phyloP scores from a whole-genome alignment of 2,888 invertebrate species.

The Norana najaformis region DNA sequence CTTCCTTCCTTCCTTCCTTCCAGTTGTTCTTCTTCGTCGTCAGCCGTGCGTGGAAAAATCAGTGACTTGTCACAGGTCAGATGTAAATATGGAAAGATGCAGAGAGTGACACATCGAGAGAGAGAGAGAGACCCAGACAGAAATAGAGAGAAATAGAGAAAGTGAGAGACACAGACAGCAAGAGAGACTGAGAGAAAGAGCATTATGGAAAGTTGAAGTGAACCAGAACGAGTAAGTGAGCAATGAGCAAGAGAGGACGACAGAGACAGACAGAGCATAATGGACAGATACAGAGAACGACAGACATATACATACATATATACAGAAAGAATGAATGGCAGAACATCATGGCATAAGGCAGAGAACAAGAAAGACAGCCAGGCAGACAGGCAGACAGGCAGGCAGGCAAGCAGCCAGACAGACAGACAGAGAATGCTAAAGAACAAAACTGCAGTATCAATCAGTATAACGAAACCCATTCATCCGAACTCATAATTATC shows the following conservation, averaged over 20 bases:
- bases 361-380: background rate
- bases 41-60: background rate
- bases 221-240: too few relatives aligned
- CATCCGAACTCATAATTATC: background rate
- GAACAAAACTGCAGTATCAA: background rate
- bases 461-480: background rate
- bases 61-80: background rate
- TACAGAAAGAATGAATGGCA: too few relatives aligned
- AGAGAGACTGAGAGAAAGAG: background rate
- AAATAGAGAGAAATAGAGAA: background rate
- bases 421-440: background rate
- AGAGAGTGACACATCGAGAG: background rate
- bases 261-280: too few relatives aligned
- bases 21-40: background rate
- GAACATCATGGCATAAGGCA: too few relatives aligned
- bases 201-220: too few relatives aligned
- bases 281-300: too few relatives aligned
- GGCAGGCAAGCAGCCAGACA: background rate
- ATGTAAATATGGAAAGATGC: background rate
- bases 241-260: too few relatives aligned
- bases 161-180: background rate
- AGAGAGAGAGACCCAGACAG: conserved; percentile 15
- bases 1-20: too few relatives aligned
- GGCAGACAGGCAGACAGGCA: background rate
- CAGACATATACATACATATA: too few relatives aligned